Conservation (phyloP, 2,888 invertebrate species). For the Volucella bombylans region DNA sequence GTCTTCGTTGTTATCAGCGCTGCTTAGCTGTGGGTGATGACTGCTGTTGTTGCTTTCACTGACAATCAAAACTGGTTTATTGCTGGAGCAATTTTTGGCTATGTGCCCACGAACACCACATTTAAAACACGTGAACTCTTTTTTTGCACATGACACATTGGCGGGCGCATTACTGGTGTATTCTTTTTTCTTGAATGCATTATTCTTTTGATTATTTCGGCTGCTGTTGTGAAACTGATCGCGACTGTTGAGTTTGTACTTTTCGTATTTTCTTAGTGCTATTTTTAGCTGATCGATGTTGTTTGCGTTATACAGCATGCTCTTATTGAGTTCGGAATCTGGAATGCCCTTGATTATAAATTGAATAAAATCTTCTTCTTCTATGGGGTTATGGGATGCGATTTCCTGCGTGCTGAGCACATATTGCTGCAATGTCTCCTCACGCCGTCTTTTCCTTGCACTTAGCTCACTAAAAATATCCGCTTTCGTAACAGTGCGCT, state of each 20-base stretch:
- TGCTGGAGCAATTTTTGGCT: conserved; percentile 39
- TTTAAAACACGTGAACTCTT: conserved; percentile 49
- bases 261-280: conserved; percentile 32
- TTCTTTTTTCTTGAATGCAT: conserved; percentile 23
- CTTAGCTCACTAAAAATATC: no score
- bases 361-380: no score
- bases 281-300: conserved; percentile 31
- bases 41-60: conserved; percentile 12
- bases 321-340: conserved; percentile 38
- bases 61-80: conserved; percentile 39
- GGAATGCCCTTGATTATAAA: conserved; percentile 43
- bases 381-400: no score
- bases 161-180: conserved; percentile 31
- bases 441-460: no score
- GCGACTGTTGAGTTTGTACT: conserved; percentile 20
- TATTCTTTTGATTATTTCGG: conserved; percentile 24
- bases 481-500: no score
- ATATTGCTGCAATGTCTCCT: no score
- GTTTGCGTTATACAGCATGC: no score
- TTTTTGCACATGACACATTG: conserved; percentile 32
- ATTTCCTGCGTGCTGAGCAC: no score
- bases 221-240: conserved; percentile 15
- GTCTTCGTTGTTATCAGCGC: conserved; percentile 28
- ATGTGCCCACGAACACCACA: no score
- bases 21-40: conserved; percentile 1